These are phyloP conservation scores for Mythimna loreyi DNA, from an alignment of 2,888 invertebrate species.

Conservation along the genomic window DNA sequence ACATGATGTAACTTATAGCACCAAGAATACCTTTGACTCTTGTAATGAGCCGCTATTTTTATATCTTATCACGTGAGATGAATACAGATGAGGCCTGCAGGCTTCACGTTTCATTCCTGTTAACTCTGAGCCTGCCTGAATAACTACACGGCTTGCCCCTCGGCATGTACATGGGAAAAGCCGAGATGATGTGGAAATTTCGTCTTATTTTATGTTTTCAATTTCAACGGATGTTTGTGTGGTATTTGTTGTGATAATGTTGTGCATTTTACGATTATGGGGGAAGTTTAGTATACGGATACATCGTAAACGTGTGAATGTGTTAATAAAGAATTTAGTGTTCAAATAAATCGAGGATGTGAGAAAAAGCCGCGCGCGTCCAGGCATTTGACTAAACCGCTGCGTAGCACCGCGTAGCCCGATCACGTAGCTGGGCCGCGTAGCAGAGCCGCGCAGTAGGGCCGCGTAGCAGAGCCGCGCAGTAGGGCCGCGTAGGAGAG, in stretches of 20 bases:
- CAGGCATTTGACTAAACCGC: not conserved
- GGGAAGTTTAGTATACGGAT: slow-evolving; percentile 3
- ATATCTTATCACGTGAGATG: slow-evolving; percentile 12
- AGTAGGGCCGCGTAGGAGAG: not conserved
- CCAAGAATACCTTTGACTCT: slow-evolving; percentile 1
- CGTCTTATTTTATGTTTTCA: slow-evolving; percentile 57
- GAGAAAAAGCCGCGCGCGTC: not conserved
- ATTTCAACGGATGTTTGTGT: slow-evolving; percentile 48
- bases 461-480: too few relatives aligned
- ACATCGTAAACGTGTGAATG: not conserved
- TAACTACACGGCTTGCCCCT: slow-evolving; percentile 33
- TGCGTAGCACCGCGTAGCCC: slow-evolving; percentile 9
- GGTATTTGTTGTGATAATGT: slow-evolving; percentile 31
- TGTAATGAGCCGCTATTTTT: slow-evolving; percentile 9
- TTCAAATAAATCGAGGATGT: not conserved
- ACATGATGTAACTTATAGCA: not conserved
- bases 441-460: too few relatives aligned
- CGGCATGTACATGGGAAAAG: slow-evolving; percentile 33
- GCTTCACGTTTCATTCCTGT: slow-evolving; percentile 17
- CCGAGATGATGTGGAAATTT: slow-evolving; percentile 38
- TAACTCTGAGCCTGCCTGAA: slow-evolving; percentile 17
- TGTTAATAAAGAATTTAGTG: not conserved
- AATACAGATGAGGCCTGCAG: slow-evolving; percentile 42
- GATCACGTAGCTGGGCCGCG: too few relatives aligned
- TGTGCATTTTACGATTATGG: slow-evolving; percentile 30